Percentiles rank a stretch among this genome's conserved stretches.
These are phyloP conservation scores for Pristionchus fissidentatus DNA, from an alignment of 2,888 invertebrate species.

Conservation along the genomic window DNA sequence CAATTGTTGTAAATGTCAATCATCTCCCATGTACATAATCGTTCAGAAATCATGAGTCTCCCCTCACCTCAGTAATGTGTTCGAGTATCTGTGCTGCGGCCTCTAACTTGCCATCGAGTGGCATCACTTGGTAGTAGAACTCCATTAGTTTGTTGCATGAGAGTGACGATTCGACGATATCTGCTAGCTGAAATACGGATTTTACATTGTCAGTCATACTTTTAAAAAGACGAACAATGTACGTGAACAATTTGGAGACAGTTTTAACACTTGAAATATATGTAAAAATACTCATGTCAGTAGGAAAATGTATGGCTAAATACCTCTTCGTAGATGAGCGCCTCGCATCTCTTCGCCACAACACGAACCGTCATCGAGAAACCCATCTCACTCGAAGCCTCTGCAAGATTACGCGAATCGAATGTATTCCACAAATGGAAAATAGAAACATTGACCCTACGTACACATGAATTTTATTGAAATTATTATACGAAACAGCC, in stretches of 20 bases:
- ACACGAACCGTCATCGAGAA: conserved; percentile 36
- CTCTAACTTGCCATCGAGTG: conserved; percentile 21
- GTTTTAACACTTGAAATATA: not conserved
- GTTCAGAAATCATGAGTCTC: not conserved
- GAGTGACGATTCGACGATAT: not conserved
- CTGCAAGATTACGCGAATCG: no score
- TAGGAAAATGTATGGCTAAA: not conserved
- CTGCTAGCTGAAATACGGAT: not conserved
- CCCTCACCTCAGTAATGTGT: conserved; percentile 40
- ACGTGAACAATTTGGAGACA: not conserved
- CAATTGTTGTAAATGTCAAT: no score
- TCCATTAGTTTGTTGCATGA: conserved; percentile 21
- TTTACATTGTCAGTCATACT: not conserved
- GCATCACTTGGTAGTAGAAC: conserved; percentile 17
- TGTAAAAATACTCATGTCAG: not conserved
- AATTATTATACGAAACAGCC: no score
- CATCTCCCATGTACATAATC: no score
- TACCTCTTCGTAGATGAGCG: conserved; percentile 29
- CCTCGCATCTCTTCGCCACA: conserved; percentile 19
- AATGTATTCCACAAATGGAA: no score
- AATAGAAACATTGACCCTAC: no score
- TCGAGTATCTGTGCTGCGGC: conserved; percentile 36
- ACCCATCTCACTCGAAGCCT: not conserved
- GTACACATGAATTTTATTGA: no score
- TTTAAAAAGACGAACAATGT: not conserved